Base-by-base conservation (phyloP, 2,113 vertebrate species). In the Ailurus styani region DNA sequence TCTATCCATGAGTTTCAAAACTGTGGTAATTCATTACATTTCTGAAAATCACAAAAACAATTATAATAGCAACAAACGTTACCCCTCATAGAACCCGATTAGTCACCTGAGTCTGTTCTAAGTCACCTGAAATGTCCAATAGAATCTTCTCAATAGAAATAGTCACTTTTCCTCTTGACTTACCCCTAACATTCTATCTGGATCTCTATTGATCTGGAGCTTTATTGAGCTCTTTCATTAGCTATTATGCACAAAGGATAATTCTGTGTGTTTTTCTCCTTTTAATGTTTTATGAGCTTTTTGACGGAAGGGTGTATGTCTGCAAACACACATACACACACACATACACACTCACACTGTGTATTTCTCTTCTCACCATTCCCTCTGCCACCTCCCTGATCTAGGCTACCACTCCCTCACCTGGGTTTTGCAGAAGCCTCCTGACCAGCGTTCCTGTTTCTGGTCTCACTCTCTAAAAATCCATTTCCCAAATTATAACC, bases 361-460 rank as follows among this genome's bases (percentile, higher is more conserved):
- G 2, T 3, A n/a, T 60, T n/a, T 42, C 25, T 15, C 31, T 96
- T 72, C 25, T 88, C 18, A 6, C 29, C 12, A 57, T 42, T 3
- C 21, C 27, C 21, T 66, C 31, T 12, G 20, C 25, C 34, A 86
- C 34, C 20, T 72, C 86, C 29, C 2, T 72, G 2, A 55, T 45
- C n/a, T 7, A 5, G 7, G 29, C 27, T 13, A 20, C 0, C 17
- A 23, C 34, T 3, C 5, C 37, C 9, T 73, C 23, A 12, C 14
- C 6, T 10, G 9, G 3, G 40, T 42, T 78, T 40, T 78, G 6
- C 42, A 17, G 3, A 88, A 90, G 4, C 6, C 37, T 40, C 9
- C 40, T 47, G 66, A 85, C 5, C 40, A 29, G 7, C 8, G 23
- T 82, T 62, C 50, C 21, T 11, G 3, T 66, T 89, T 72, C 75